A percentile compares a stretch with the other conserved stretches of the same genome.
phyloP scores from a whole-genome alignment of 2,797 vertebrate species.

The Emydoidea blandingii region DNA sequence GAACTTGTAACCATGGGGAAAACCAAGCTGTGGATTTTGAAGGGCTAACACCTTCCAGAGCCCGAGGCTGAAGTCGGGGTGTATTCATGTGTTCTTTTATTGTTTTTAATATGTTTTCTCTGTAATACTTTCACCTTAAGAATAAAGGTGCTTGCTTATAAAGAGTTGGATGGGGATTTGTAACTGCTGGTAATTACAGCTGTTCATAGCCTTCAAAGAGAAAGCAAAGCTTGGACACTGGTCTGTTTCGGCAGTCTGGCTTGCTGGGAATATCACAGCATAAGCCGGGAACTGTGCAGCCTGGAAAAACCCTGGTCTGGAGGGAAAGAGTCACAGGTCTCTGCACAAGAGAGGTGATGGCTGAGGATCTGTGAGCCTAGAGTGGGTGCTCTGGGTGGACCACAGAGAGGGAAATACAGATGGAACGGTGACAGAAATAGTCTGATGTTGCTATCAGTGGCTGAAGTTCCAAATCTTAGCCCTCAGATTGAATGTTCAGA shows the following conservation, averaged over 20 bases:
- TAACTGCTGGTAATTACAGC: background rate
- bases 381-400: background rate
- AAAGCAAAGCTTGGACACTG: background rate
- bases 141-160: background rate
- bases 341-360: background rate
- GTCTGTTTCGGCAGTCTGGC: background rate
- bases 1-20: background rate
- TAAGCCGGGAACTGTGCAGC: background rate
- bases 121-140: background rate
- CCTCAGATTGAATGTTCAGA: background rate
- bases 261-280: background rate
- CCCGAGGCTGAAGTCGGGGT: background rate
- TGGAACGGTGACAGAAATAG: background rate
- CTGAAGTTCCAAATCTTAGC: background rate
- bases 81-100: background rate
- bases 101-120: background rate
- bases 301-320: background rate
- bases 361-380: background rate
- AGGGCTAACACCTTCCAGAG: background rate
- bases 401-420: background rate
- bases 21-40: background rate
- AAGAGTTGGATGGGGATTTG: background rate
- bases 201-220: background rate
- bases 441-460: background rate
- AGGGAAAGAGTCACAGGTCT: background rate